Percentiles rank a stretch among this genome's conserved stretches.
These are phyloP conservation scores for Cydia pomonella DNA, from an alignment of 1,140 invertebrate species.

Conservation along the genomic window DNA sequence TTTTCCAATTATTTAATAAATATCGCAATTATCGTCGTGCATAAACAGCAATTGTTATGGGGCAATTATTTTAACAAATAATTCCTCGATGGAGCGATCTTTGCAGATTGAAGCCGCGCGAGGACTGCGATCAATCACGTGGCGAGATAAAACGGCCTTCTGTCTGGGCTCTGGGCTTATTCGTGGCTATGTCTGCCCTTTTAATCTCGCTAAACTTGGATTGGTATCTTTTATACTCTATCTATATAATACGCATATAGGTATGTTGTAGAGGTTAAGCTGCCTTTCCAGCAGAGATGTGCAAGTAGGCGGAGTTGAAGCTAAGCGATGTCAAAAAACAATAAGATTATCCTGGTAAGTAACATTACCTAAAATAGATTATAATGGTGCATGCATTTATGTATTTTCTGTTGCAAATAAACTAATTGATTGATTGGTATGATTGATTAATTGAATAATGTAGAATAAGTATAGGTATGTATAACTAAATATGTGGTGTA, in stretches of 20 bases:
- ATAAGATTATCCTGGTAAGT: too few relatives aligned
- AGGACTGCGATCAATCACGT: conserved; percentile 21
- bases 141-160: conserved; percentile 29
- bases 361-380: too few relatives aligned
- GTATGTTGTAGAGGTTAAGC: not conserved
- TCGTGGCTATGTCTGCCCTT: conserved; percentile 28
- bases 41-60: not conserved
- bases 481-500: too few relatives aligned
- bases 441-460: too few relatives aligned
- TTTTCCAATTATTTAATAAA: not conserved
- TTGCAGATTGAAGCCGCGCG: conserved; percentile 16
- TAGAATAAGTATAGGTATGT: too few relatives aligned
- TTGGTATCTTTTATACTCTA: conserved; percentile 12
- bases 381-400: too few relatives aligned
- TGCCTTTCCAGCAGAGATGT: too few relatives aligned
- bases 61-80: conserved; percentile 24
- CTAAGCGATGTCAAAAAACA: too few relatives aligned
- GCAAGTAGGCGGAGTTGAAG: too few relatives aligned
- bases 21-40: not conserved
- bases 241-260: not conserved
- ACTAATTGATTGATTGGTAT: too few relatives aligned
- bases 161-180: conserved; percentile 20
- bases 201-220: conserved; percentile 23
- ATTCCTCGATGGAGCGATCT: conserved; percentile 14
- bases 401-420: too few relatives aligned